Conservation (phyloP, 2,113 vertebrate genomes). For the Tragulus kanchil region DNA sequence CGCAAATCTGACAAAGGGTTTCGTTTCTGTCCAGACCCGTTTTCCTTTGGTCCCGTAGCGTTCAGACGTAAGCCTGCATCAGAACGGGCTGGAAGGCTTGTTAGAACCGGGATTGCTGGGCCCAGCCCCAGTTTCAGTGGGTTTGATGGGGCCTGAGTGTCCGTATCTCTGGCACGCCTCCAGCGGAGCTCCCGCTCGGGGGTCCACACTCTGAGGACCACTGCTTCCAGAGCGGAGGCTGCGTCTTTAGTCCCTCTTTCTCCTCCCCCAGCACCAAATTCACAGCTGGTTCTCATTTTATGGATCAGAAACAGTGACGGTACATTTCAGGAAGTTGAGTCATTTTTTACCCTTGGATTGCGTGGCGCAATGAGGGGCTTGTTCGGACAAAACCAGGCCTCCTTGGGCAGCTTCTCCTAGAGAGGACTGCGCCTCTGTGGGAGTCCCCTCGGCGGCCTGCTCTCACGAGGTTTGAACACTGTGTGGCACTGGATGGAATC, state of each 20-base stretch:
- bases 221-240: neutral
- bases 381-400: neutral
- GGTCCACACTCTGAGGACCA: neutral
- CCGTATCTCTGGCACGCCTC: neutral
- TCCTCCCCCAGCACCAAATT: neutral
- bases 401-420: neutral
- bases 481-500: slow-evolving; percentile 61
- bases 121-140: neutral
- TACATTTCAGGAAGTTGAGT: neutral
- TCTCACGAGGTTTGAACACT: slow-evolving; percentile 62
- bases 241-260: neutral
- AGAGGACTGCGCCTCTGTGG: neutral
- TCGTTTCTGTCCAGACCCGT: neutral
- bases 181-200: neutral
- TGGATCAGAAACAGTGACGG: neutral
- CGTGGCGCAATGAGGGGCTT: neutral
- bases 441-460: neutral
- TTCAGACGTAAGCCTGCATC: neutral
- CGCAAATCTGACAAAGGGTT: neutral
- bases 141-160: neutral
- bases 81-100: neutral
- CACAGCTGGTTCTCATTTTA: neutral
- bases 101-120: neutral
- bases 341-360: neutral
- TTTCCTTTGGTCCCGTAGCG: neutral